Evolutionary conservation across 2,888 invertebrate genomes (phyloP), one percentile per base, ranked within the genome.

Genomic region (Drosophila mimetica): DNA sequence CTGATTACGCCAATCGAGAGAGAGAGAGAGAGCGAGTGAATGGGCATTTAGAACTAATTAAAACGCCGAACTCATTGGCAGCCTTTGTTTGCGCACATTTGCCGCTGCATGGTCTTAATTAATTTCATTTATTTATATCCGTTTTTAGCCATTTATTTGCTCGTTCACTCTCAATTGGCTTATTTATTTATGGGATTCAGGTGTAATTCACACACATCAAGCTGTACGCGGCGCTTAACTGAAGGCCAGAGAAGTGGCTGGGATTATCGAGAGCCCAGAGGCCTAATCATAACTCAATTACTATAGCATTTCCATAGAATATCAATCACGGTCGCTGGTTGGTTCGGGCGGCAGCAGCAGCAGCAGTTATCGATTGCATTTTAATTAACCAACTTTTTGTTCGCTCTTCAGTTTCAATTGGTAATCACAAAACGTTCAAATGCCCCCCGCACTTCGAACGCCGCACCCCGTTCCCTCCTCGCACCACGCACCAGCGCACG

Each of bases 311-410:
- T 44, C 42, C 42, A 25, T 34, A 16, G 50, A 48, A 70, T 67
- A 57, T 70, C 18, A 66, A 71, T 63, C 66, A 48, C 41, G 3
- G 28, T n/a, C n/a, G 44, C 25, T 11, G 55, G 16, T 42, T 53
- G 74, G 47, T n/a, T 39, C 44, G 20, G 34, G 18, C 48, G 25
- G 14, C 47, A 22, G 41, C 47, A 39, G 55, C n/a, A n/a, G n/a
- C n/a, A n/a, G n/a, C 16, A 30, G 53, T 48, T 79, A 85, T 79
- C 51, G 88, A 82, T 85, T 80, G 67, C 66, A 67, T 70, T 75
- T 87, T 81, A 81, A 87, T 85, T 82, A 81, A 71, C 83, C 79
- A 78, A 75, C 86, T 78, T 78, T 64, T 64, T 75, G 70, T 71
- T 69, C 67, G 58, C 32, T 48, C 39, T 44, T 78, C 47, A 46